Base-by-base conservation (phyloP, 2,797 vertebrate species). In the Rhinatrema bivittatum region DNA sequence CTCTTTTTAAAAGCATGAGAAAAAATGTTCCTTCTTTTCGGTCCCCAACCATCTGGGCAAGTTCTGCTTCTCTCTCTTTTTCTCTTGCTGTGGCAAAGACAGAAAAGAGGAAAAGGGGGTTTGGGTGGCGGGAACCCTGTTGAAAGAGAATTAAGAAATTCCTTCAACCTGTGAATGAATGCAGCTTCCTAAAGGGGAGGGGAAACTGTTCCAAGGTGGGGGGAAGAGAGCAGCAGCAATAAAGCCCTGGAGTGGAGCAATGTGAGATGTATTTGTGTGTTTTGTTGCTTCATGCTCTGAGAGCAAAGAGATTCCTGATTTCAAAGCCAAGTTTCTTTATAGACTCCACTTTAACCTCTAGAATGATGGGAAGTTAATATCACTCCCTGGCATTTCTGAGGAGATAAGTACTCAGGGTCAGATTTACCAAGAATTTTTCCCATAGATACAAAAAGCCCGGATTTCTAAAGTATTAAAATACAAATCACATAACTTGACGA, bases 1-100 rank as follows among this genome's bases (percentile, higher is more conserved):
- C 78, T 82, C 87, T 87, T 88, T 93, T 90, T 87, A 87, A 91
- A 93, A 85, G 85, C 88, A 89, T 94, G 91, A 93, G 91, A 94
- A 91, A 94, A 91, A 91, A 87, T 87, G 81, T 85, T 81, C 61
- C 75, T 62, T 81, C 82, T 84, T 85, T 77, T 86, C 84, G 81
- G 84, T 82, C 79, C 82, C 76, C 56, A 72, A 88, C 90, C 93
- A 94, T 96, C 91, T 94, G 91, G 90, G 90, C 74, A 77, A 76
- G 75, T 83, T 75, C 62, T 71, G 79, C 70, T 77, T 79, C 74
- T 72, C 75, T 68, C 61, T 72, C 77, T 62, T 38, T 57, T 72
- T 66, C 68, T 67, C 64, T 68, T 65, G 55, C 57, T 61, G 67
- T 76, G 67, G 82, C 74, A 82, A 81, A 70, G 71, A 62, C 56